Base-by-base conservation (phyloP, 2,888 invertebrate genomes). In the Pachycephus smyrnensis region DNA sequence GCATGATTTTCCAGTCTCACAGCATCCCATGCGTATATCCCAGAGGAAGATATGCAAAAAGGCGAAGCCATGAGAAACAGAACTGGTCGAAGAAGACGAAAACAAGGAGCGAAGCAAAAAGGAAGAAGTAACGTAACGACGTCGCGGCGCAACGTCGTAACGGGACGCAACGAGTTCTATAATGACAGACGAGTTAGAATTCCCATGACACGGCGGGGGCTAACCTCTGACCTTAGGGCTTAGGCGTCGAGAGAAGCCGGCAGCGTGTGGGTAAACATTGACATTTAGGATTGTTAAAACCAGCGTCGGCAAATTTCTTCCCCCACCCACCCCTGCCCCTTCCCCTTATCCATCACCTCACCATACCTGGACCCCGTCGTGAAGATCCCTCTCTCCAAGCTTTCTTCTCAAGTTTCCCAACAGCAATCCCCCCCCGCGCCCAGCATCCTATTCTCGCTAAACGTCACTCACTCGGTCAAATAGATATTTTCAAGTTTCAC, bases 171-270 rank as follows among this genome's bases (percentile, higher is more conserved):
- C 32, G 31, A 32, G 71, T 33, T 71, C 33, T 33, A 15, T 31
- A 30, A 32, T 32, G 31, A 33, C 11, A 71, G 71, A 31, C 71
- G 71, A 71, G 71, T 71, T 71, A 71, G 81, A 77, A 84, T 86
- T 86, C 86, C 81, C 86, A 86, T 86, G 85, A 80, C 84, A 82
- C 79, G 78, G 77, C 84, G 81, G 77, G 78, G 77, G 80, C 78
- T 85, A 83, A 86, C 86, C 85, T 83, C 80, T 83, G 86, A 84
- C 79, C 85, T 80, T 75, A 76, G 73, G 78, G 75, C 79, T 77
- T 9, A 23, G 23, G 9, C 82, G 76, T 79, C 80, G 75, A 40
- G 68, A 76, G 75, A 79, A 80, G 75, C 79, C 75, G 40, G 31
- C 15, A 55, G 36, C 79, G 36, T 73, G 69, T 68, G 75, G 77